phyloP scores from a whole-genome alignment of 2,888 invertebrate species.

The Sarcophaga rosellei region DNA sequence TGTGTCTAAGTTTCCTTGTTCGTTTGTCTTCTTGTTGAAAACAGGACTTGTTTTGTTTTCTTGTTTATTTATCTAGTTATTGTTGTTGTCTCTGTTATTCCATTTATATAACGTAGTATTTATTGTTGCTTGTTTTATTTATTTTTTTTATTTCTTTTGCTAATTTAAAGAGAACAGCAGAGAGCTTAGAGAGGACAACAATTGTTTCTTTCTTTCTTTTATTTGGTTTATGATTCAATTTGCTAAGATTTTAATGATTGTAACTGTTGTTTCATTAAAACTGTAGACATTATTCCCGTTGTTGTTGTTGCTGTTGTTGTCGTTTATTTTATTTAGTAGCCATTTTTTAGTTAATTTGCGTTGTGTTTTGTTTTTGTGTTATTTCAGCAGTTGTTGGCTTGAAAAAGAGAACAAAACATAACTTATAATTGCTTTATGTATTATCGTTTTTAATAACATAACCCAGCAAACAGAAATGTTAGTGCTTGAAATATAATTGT shows the following conservation, averaged over 20 bases:
- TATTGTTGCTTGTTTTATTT: conserved; percentile 26
- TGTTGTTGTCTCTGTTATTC: not conserved
- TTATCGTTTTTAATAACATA: too few relatives aligned
- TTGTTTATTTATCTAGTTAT: conserved; percentile 26
- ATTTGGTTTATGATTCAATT: not conserved
- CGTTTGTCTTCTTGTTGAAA: not conserved
- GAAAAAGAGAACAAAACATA: too few relatives aligned
- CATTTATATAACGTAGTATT: not conserved
- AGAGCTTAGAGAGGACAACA: too few relatives aligned
- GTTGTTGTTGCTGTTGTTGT: not conserved
- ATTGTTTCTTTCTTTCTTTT: too few relatives aligned
- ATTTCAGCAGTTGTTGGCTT: too few relatives aligned
- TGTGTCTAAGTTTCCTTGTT: not conserved
- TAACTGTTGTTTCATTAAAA: not conserved
- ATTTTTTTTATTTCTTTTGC: not conserved
- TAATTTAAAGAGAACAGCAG: too few relatives aligned
- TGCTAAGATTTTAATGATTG: conserved; percentile 39
- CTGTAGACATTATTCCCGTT: not conserved
- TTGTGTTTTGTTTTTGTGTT: too few relatives aligned
- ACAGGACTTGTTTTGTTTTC: conserved; percentile 13
- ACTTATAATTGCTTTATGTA: too few relatives aligned
- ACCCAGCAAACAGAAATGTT: too few relatives aligned
- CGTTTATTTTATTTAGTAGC: not conserved
- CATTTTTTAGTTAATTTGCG: not conserved
- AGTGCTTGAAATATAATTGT: too few relatives aligned